Percentiles rank a stretch among this genome's conserved stretches.
Evolutionary conservation across 1,140 invertebrate genomes (phyloP).

Genomic region (Leptoteleia sp.): DNA sequence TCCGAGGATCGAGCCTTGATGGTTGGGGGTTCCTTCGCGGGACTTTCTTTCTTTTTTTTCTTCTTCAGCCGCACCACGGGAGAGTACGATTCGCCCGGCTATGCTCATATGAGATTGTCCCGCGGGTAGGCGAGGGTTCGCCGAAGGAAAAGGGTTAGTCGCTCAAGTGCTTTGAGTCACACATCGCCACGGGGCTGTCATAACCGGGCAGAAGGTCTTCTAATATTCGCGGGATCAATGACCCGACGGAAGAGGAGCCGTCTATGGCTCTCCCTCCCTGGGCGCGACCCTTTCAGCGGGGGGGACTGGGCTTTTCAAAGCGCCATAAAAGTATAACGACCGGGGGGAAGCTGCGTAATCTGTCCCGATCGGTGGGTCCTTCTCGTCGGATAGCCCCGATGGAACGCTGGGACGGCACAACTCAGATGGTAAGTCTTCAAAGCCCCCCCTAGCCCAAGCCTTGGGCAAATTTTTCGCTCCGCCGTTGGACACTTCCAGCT

Average conservation of each 20-base stretch:
- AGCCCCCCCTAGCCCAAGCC: too few species aligned
- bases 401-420: too few species aligned
- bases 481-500: too few species aligned
- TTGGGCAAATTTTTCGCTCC: too few species aligned
- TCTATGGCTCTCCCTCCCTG: constrained; percentile 4
- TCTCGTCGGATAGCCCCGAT: too few species aligned
- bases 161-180: constrained; percentile 81
- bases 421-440: too few species aligned
- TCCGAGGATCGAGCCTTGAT: too few species aligned
- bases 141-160: constrained; percentile 78
- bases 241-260: constrained; percentile 1
- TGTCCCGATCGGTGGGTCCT: too few species aligned
- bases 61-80: too few species aligned
- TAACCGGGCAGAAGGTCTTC: constrained; percentile 74
- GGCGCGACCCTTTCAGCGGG: constrained; percentile 22
- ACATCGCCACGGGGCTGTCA: constrained; percentile 76
- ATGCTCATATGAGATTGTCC: constrained; percentile 71
- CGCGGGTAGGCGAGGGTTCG: constrained; percentile 1
- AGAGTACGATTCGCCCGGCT: constrained; percentile 34
- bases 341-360: too few species aligned
- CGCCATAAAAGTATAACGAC: constrained; percentile 17
- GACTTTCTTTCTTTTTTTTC: too few species aligned
- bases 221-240: constrained; percentile 61
- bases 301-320: constrained; percentile 2
- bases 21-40: constrained; percentile 29